Conservation (phyloP, 2,888 invertebrate genomes). For the Boloria selene region DNA sequence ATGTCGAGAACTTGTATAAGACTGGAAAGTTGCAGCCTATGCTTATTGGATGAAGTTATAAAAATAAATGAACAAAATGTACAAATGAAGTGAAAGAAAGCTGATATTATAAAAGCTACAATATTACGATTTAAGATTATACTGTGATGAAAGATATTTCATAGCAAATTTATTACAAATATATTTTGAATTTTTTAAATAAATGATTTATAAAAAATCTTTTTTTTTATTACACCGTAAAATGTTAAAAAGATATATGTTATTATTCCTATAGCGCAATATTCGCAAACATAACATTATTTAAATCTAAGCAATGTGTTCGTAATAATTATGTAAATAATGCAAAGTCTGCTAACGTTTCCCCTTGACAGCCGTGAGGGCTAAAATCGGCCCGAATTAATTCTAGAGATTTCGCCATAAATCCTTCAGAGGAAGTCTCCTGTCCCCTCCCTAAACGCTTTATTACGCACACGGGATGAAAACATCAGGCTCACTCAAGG, state of each 20-base stretch:
- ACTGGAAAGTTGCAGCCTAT: conserved; percentile 86
- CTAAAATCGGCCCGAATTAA: conserved; percentile 72
- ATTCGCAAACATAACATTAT: conserved; percentile 24
- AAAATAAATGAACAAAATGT: not conserved
- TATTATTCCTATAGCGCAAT: not conserved
- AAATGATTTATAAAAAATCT: too few relatives aligned
- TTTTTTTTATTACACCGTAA: too few relatives aligned
- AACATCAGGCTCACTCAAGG: conserved; percentile 79
- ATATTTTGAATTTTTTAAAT: too few relatives aligned
- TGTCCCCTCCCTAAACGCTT: conserved; percentile 76
- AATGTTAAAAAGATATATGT: not conserved
- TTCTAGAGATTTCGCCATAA: conserved; percentile 75
- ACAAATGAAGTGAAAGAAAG: not conserved
- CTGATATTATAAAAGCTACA: not conserved
- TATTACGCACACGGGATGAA: conserved; percentile 80
- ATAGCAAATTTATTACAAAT: too few relatives aligned
- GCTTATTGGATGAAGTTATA: conserved; percentile 65
- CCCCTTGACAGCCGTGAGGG: conserved; percentile 52
- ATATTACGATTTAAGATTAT: not conserved
- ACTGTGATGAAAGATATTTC: not conserved
- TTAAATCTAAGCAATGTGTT: conserved; percentile 29
- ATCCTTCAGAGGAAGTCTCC: conserved; percentile 77
- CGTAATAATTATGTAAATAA: conserved; percentile 50
- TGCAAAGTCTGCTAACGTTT: conserved; percentile 46
- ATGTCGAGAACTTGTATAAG: conserved; percentile 89